Conservation (phyloP, 2,113 vertebrate genomes). For the Alexandromys fortis region DNA sequence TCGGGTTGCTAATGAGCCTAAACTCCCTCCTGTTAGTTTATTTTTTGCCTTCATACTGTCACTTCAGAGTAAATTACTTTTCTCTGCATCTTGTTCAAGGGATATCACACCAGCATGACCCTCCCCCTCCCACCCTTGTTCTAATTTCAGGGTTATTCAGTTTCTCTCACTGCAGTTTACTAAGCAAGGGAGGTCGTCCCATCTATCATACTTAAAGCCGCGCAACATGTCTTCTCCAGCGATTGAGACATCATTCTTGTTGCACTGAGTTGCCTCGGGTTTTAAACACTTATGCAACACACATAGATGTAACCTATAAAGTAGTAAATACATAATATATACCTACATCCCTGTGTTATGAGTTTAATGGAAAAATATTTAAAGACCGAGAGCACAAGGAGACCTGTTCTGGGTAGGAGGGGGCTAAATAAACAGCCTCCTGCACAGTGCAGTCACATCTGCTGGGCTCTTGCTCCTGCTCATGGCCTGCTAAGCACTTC, state of each 20-base stretch:
- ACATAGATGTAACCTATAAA: conserved; percentile 24
- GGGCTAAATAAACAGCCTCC: neutral
- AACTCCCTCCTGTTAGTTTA: conserved; percentile 84
- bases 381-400: neutral
- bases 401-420: neutral
- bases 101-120: conserved; percentile 70
- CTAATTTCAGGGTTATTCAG: conserved; percentile 83
- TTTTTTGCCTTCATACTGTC: conserved; percentile 82
- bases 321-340: conserved; percentile 32
- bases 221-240: conserved; percentile 51
- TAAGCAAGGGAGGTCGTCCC: conserved; percentile 81
- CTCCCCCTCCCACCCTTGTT: conserved; percentile 70
- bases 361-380: conserved; percentile 44
- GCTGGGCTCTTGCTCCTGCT: conserved; percentile 75
- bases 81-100: conserved; percentile 83
- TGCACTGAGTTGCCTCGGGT: conserved; percentile 64
- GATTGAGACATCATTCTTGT: conserved; percentile 87
- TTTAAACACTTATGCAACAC: conserved; percentile 58
- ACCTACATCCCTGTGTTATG: conserved; percentile 80
- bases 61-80: conserved; percentile 82
- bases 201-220: conserved; percentile 89
- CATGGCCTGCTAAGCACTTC: conserved; percentile 81
- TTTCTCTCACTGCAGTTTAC: conserved; percentile 84
- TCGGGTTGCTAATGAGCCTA: conserved; percentile 84
- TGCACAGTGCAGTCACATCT: conserved; percentile 1